phyloP scores from a whole-genome alignment of 2,113 vertebrate genomes.

The Calidris pugnax region DNA sequence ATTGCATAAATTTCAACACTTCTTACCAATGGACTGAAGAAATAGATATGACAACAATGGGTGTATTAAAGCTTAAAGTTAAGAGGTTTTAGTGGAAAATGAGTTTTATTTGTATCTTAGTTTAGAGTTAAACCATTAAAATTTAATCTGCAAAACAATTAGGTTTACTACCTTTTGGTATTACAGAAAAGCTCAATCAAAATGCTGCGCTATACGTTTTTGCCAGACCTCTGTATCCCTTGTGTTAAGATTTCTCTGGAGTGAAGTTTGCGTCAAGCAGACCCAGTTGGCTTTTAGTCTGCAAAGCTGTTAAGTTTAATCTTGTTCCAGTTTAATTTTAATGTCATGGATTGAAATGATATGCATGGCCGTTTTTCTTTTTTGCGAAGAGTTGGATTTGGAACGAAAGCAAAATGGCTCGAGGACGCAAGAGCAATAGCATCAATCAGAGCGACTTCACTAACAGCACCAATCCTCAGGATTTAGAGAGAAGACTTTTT shows the following conservation, averaged over 20 bases:
- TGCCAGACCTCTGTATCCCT: background rate
- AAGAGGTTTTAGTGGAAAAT: background rate
- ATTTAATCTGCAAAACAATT: background rate
- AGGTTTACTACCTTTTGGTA: background rate
- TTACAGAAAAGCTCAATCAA: background rate
- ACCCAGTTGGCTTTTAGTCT: conserved; percentile 6
- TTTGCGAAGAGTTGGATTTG: conserved; percentile 69
- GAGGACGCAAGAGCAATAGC: conserved; percentile 82
- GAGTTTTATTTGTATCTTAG: background rate
- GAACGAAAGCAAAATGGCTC: conserved; percentile 80
- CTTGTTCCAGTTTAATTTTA: conserved; percentile 51
- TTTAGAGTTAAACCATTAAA: background rate
- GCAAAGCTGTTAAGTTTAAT: conserved; percentile 45
- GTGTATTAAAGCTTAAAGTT: background rate
- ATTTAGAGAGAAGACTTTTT: conserved; percentile 91
- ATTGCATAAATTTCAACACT: background rate
- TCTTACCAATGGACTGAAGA: background rate
- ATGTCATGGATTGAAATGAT: conserved; percentile 54
- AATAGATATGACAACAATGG: background rate
- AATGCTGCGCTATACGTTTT: background rate
- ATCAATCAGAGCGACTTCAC: conserved; percentile 74
- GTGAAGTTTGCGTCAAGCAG: conserved; percentile 16
- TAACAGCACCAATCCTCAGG: conserved; percentile 84
- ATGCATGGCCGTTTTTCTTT: conserved; percentile 67
- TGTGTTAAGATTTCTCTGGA: conserved; percentile 22